phyloP scores from a whole-genome alignment of 2,113 vertebrate species.

The Bubo scandiacus region DNA sequence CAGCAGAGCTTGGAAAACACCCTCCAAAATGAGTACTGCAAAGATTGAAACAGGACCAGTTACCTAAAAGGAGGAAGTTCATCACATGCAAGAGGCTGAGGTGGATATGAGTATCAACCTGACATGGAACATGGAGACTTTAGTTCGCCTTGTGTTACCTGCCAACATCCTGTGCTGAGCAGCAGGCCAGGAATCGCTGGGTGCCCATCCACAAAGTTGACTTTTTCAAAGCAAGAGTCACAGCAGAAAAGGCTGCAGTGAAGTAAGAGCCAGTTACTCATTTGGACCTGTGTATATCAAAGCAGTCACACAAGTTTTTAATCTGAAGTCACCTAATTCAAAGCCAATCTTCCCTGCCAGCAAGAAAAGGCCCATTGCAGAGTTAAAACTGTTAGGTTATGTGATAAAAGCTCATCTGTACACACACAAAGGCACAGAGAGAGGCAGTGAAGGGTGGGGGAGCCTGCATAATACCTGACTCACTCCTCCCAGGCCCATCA shows the following conservation, averaged over 20 bases:
- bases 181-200: not conserved
- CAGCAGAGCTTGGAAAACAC: not conserved
- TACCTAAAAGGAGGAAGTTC: not conserved
- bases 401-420: not conserved
- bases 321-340: not conserved
- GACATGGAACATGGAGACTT: not conserved
- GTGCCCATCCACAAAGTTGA: not conserved
- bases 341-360: not conserved
- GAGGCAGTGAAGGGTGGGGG: not conserved
- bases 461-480: not conserved
- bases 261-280: not conserved
- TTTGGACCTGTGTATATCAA: not conserved
- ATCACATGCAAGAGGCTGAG: not conserved
- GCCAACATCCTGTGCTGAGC: not conserved
- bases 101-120: not conserved
- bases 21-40: not conserved
- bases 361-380: not conserved
- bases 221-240: not conserved
- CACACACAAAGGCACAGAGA: not conserved
- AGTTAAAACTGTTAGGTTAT: not conserved
- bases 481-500: not conserved
- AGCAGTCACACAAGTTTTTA: not conserved
- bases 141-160: not conserved
- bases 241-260: not conserved
- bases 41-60: too few relatives aligned